Percentiles rank a stretch among this genome's conserved stretches.
These are phyloP conservation scores for Gymnothorax javanicus DNA, from an alignment of 2,797 vertebrate genomes.

Conservation along the genomic window DNA sequence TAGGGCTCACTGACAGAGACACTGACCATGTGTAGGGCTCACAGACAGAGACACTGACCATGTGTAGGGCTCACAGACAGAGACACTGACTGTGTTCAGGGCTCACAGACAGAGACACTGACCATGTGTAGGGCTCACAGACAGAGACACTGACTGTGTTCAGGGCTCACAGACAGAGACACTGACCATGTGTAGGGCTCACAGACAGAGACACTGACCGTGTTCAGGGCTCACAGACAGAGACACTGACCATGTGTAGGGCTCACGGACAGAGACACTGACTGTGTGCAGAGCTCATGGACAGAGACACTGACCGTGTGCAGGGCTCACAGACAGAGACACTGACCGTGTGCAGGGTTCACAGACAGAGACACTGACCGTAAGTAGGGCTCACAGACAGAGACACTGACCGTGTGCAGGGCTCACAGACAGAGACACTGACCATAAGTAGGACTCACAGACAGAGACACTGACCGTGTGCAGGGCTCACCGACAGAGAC, in stretches of 20 bases:
- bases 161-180: not conserved
- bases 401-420: not conserved
- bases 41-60: not conserved
- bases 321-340: not conserved
- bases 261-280: not conserved
- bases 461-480: not conserved
- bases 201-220: not conserved
- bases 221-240: not conserved
- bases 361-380: not conserved
- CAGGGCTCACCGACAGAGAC: not conserved
- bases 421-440: not conserved
- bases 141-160: conserved; percentile 8
- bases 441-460: not conserved
- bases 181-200: not conserved
- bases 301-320: conserved; percentile 3
- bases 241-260: not conserved
- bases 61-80: not conserved
- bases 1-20: not conserved
- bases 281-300: not conserved
- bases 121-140: no score
- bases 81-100: not conserved
- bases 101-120: not conserved
- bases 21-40: not conserved
- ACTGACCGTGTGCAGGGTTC: not conserved
- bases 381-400: not conserved